These are phyloP conservation scores for Dendrocincla tyrannina DNA, from an alignment of 2,797 vertebrate genomes.

Conservation along the genomic window DNA sequence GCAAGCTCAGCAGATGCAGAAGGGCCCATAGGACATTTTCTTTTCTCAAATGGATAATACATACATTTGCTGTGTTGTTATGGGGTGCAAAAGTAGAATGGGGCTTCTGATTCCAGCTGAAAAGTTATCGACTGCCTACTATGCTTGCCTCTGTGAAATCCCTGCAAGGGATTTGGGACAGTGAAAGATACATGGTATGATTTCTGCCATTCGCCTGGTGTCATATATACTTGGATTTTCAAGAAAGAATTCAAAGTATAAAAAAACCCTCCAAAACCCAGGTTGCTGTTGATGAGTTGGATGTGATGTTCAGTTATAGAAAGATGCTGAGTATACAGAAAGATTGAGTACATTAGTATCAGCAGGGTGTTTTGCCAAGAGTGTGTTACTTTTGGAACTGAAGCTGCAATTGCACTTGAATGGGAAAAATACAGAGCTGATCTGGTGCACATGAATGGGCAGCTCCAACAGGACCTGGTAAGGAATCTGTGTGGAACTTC, in stretches of 20 bases:
- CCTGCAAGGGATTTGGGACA: neutral
- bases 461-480: neutral
- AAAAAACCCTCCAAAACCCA: neutral
- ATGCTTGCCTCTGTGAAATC: neutral
- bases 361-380: neutral
- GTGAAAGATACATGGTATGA: neutral
- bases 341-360: neutral
- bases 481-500: neutral
- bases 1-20: conserved; percentile 11
- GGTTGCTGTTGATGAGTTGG: neutral
- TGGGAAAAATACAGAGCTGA: neutral
- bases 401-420: neutral
- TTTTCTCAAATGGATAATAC: neutral
- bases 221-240: rapidly evolving
- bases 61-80: neutral
- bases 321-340: neutral
- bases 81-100: neutral
- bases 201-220: neutral
- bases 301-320: neutral
- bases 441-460: neutral
- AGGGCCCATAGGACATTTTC: neutral
- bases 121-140: neutral
- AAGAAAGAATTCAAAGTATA: neutral
- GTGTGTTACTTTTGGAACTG: neutral
- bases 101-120: neutral